phyloP scores from a whole-genome alignment of 2,113 vertebrate species.

The Callaeas wilsoni region DNA sequence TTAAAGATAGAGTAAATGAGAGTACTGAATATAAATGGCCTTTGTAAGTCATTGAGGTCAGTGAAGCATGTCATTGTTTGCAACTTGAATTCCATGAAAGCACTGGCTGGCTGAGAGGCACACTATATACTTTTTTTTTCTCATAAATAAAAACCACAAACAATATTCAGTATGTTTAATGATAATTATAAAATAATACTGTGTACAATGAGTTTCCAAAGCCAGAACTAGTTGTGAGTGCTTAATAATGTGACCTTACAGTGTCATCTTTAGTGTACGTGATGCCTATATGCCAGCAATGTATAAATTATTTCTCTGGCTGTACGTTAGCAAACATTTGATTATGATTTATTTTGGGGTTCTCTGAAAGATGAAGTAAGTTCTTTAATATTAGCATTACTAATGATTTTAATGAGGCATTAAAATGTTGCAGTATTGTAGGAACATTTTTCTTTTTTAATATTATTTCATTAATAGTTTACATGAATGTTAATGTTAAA shows the following conservation, averaged over 20 bases:
- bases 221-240: slow-evolving; percentile 29
- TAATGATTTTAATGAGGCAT: slow-evolving; percentile 88
- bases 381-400: slow-evolving; percentile 84
- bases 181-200: slow-evolving; percentile 70
- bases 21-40: slow-evolving; percentile 81
- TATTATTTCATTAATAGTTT: slow-evolving; percentile 83
- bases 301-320: slow-evolving; percentile 77
- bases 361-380: slow-evolving; percentile 80
- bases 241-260: slow-evolving; percentile 68
- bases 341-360: slow-evolving; percentile 83
- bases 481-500: slow-evolving; percentile 75
- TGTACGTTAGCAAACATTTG: slow-evolving; percentile 78
- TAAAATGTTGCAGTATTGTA: slow-evolving; percentile 82
- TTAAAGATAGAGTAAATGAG: slow-evolving; percentile 80
- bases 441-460: slow-evolving; percentile 83
- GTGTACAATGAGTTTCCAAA: slow-evolving; percentile 44
- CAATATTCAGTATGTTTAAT: slow-evolving; percentile 71
- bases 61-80: slow-evolving; percentile 84
- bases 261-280: slow-evolving; percentile 48
- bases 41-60: slow-evolving; percentile 79
- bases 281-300: slow-evolving; percentile 64
- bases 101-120: slow-evolving; percentile 62
- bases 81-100: slow-evolving; percentile 71
- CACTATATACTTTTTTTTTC: slow-evolving; percentile 71
- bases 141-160: slow-evolving; percentile 74